Base-by-base conservation (phyloP, 2,797 vertebrate genomes). In the Sebastes aleutianus region DNA sequence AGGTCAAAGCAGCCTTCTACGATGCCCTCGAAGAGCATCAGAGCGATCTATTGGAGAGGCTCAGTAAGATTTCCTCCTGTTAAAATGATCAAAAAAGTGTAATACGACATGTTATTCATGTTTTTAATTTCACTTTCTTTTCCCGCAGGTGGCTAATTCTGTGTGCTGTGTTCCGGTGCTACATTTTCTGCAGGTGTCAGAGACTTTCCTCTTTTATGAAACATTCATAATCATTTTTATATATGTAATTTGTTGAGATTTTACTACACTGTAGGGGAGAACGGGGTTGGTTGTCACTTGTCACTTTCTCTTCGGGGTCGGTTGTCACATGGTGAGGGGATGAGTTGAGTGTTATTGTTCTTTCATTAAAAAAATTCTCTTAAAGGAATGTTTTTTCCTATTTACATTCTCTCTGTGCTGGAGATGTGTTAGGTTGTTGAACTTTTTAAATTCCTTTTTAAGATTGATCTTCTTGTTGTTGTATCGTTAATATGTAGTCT, bases 1-100 rank as follows among this genome's bases (percentile, higher is more conserved):
- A 0, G 5, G 89, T 85, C 70, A 93, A 89, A 87, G 90, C 86
- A 12, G 90, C 91, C 12, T 92, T 94, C 81, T 94, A 91, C 24
- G 63, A 92, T 3, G 76, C 66, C 10, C 81, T 94, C 20, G 62
- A 39, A 58, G 57, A 12, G 5, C 78, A 90, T 29, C 18, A 92
- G 0, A 63, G 64, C 0, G 0, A 0, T 0, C 72, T 92, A 6
- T 26, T 93, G 31, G 11, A 87, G 32, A 43, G 4, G 0, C 88
- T 87, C 0, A 58, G 90, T 91, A 86, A 0, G 80, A 70, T 53
- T 65, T 77, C 2, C 4, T 73, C 6, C 53, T 32, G 5, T 56
- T 68, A 20, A 82, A 72, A 6, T 34, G 34, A 1, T 53, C 1
- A 39, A 59, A 74, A 12, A 43, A 31, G 0, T 1, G 13, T 70